Conservation (phyloP, 2,113 vertebrate genomes). For the Oryzias curvinotus region DNA sequence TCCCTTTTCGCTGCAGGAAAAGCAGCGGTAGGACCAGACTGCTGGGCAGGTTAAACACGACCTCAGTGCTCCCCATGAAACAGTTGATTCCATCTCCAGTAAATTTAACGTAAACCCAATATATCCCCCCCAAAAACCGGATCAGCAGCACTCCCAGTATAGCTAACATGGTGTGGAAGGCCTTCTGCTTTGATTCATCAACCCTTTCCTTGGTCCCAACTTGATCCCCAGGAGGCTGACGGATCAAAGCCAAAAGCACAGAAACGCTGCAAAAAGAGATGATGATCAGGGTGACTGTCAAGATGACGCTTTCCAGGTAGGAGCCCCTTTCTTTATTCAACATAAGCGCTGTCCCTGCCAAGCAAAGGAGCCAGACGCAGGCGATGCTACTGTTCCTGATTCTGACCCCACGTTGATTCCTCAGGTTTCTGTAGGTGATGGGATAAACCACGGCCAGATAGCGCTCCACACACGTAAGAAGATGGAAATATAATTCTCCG, state of each 20-base stretch:
- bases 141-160: conserved; percentile 3
- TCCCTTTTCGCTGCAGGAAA: too few species aligned
- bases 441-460: conserved; percentile 20
- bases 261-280: conserved; percentile 12
- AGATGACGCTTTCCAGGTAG: neutral
- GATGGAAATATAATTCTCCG: conserved; percentile 3
- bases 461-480: conserved; percentile 14
- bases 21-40: neutral
- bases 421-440: neutral
- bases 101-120: neutral
- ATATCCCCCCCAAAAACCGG: neutral
- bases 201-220: neutral
- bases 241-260: conserved; percentile 14
- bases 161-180: neutral
- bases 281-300: accelerated
- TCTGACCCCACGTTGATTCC: conserved; percentile 1
- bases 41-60: neutral
- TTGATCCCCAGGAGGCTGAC: conserved; percentile 1
- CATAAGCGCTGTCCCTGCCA: neutral
- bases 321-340: neutral
- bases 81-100: neutral
- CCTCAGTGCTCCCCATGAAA: neutral
- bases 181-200: neutral
- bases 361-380: neutral
- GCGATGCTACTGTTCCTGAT: conserved; percentile 3